Base-by-base conservation (phyloP, 2,113 vertebrate genomes). In the Thunnus thynnus region DNA sequence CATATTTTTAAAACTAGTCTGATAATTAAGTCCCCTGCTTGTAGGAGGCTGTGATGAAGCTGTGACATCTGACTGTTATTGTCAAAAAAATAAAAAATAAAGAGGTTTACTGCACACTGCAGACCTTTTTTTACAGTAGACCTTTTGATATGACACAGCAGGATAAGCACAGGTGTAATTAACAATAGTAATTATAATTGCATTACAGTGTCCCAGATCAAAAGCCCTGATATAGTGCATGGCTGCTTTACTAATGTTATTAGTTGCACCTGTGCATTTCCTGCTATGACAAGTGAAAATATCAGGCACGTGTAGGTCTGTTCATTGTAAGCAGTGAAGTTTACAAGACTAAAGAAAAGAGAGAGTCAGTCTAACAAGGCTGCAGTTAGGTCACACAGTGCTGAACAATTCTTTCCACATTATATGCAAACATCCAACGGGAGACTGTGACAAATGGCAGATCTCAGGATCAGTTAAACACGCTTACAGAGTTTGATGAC, bases 381-480 rank as follows among this genome's bases (percentile, higher is more conserved):
- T 58, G 67, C 20, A 56, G 44, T 81, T 64, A 17, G 18, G 13
- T 55, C 55, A 20, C 12, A 55, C 72, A 66, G 54, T 18, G 14
- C 14, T 51, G 3, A 83, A 25, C 22, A 69, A 2, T 83, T 86
- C 5, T 84, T 69, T 76, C 54, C 20, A 81, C 66, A 36, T 78
- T 64, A 61, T 48, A 41, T 9, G 20, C 22, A 71, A 72, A 80
- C 9, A 52, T 75, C 63, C 66, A 82, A 7, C 18, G 30, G 14
- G 3, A 79, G 54, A 46, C 60, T 67, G 73, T 74, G 80, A 84
- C 67, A 68, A 84, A 75, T 55, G 27, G 27, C 72, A 51, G 13
- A 20, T 55, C 65, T 76, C n/a, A 65, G 9, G 20, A 78, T 70
- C 60, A 72, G 74, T 68, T 79, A 82, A 76, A 69, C 22, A 69